Conservation (phyloP, 2,888 invertebrate genomes). For the Acheta domesticus region DNA sequence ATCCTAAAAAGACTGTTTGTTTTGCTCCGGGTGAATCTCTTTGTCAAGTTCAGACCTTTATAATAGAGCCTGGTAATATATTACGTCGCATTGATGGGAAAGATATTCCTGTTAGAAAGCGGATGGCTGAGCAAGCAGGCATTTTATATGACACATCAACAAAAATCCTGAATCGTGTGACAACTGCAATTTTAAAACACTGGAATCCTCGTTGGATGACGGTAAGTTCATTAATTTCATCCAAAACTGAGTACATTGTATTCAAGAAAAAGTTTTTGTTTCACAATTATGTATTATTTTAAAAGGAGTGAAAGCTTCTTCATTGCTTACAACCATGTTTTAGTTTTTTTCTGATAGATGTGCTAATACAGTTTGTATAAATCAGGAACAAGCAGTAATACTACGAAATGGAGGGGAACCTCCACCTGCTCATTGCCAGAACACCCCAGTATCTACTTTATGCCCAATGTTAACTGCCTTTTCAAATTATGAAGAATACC, state of each 20-base stretch:
- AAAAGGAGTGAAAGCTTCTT: too few species aligned
- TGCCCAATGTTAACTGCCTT: slow-evolving; percentile 55
- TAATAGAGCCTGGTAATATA: neutral
- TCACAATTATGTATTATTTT: neutral
- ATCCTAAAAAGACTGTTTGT: neutral
- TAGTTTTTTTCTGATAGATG: too few species aligned
- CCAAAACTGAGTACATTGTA: neutral
- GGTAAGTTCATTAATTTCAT: neutral
- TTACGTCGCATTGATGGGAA: neutral
- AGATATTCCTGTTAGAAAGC: neutral
- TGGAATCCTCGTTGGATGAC: neutral
- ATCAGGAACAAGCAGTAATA: too few species aligned
- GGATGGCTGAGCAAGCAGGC: neutral
- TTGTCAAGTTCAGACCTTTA: neutral
- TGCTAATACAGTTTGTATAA: too few species aligned
- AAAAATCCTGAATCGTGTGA: neutral
- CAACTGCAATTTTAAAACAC: neutral
- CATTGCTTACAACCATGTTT: too few species aligned
- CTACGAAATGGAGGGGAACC: neutral
- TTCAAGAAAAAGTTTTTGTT: neutral
- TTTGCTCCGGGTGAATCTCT: neutral
- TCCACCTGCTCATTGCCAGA: neutral
- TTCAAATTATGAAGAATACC: slow-evolving; percentile 58
- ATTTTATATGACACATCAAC: neutral
- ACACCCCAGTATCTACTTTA: slow-evolving; percentile 40